A percentile compares a stretch with the other conserved stretches of the same genome.
phyloP scores from a whole-genome alignment of 2,888 invertebrate genomes.

The Anoplius nigerrimus region DNA sequence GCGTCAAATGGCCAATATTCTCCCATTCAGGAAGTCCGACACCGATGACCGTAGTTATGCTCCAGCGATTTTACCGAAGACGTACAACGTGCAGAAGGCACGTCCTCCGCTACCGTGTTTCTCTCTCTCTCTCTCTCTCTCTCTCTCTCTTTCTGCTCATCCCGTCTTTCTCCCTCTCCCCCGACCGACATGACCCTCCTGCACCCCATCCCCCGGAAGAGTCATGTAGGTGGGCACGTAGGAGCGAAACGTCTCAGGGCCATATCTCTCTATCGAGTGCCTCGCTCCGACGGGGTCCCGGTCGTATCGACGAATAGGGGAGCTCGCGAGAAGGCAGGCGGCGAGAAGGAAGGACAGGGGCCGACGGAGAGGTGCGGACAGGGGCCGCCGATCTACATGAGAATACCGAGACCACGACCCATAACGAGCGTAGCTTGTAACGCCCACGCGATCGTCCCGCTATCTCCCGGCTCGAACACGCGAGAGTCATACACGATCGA shows the following conservation, averaged over 20 bases:
- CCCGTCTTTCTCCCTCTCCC: too few relatives aligned
- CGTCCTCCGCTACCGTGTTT: too few relatives aligned
- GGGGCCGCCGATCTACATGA: conserved; percentile 46
- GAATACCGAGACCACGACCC: conserved; percentile 40
- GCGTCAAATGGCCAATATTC: too few relatives aligned
- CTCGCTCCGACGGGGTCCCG: conserved; percentile 16
- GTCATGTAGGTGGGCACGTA: conserved; percentile 41
- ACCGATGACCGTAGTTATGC: too few relatives aligned
- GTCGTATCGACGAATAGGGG: conserved; percentile 33
- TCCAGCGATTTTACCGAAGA: too few relatives aligned
- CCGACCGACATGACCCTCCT: too few relatives aligned
- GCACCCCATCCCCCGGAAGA: too few relatives aligned
- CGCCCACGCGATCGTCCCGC: conserved; percentile 58
- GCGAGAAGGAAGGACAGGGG: conserved; percentile 29
- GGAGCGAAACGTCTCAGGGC: conserved; percentile 15
- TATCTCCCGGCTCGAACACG: conserved; percentile 46
- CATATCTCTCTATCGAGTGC: conserved; percentile 27
- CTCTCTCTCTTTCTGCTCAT: too few relatives aligned
- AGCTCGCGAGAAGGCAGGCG: conserved; percentile 28
- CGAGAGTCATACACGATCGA: conserved; percentile 46
- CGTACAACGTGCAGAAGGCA: too few relatives aligned
- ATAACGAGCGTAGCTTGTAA: conserved; percentile 57
- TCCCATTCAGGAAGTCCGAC: too few relatives aligned
- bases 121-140: too few relatives aligned
- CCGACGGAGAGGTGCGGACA: conserved; percentile 47